Percentiles rank a stretch among this genome's conserved stretches.
phyloP scores from a whole-genome alignment of 2,888 invertebrate genomes.

The Andrena bucephala region DNA sequence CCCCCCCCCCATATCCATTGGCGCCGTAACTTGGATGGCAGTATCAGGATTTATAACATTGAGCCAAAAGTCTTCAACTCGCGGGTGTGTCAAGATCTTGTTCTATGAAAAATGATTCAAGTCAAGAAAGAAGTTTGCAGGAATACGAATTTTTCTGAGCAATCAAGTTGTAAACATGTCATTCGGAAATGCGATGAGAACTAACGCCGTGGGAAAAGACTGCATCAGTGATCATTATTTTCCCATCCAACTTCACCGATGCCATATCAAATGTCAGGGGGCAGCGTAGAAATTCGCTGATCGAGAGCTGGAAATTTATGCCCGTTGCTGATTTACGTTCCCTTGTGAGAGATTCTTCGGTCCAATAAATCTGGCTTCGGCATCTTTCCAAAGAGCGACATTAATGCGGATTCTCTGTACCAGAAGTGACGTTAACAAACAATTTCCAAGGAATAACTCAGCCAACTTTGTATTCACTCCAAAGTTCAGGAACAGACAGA shows the following conservation, averaged over 20 bases:
- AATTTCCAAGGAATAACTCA: not conserved
- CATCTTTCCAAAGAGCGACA: not conserved
- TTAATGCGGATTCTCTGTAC: not conserved
- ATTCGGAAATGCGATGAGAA: not conserved
- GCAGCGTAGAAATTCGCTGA: slow-evolving; percentile 36
- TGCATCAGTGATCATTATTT: slow-evolving; percentile 7
- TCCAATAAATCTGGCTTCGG: not conserved
- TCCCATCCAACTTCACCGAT: not conserved
- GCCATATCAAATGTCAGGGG: slow-evolving; percentile 40
- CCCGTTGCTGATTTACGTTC: not conserved
- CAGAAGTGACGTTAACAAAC: not conserved
- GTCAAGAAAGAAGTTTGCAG: not conserved
- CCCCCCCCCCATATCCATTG: not conserved
- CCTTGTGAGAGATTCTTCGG: not conserved
- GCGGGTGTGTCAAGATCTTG: too few relatives aligned
- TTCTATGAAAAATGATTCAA: too few relatives aligned
- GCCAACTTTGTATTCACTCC: not conserved
- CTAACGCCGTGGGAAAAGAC: not conserved
- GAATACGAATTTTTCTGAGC: not conserved
- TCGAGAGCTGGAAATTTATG: slow-evolving; percentile 31
- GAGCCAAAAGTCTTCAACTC: too few relatives aligned
- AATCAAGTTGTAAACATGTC: not conserved
- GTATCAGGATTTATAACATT: too few relatives aligned
- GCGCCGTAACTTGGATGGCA: not conserved
- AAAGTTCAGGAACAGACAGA: not conserved